Conservation (phyloP, 2,113 vertebrate species). For the Cryptotis parvus region DNA sequence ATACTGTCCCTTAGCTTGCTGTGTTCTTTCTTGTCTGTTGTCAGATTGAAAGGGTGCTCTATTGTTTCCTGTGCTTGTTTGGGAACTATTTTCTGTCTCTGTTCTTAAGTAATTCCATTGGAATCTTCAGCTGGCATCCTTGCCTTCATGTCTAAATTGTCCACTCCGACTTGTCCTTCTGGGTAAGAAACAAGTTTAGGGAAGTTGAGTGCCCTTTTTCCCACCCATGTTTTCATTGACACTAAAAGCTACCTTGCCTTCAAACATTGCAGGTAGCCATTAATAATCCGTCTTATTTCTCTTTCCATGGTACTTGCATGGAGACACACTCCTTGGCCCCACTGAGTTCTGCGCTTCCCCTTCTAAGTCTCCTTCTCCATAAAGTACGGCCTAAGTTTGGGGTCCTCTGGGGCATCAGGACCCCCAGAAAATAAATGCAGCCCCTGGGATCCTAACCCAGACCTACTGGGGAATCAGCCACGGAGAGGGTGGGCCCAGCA, state of each 20-base stretch:
- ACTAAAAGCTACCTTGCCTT: not conserved
- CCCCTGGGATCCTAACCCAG: not conserved
- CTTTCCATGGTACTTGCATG: not conserved
- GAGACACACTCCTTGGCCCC: not conserved
- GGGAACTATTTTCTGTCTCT: slow-evolving; percentile 4
- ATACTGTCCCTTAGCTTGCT: not conserved
- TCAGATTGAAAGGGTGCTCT: not conserved
- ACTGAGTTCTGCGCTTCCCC: not conserved
- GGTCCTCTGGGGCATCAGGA: not conserved
- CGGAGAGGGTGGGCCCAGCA: accelerated
- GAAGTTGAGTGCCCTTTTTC: not conserved
- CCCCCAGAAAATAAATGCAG: not conserved
- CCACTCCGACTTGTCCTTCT: not conserved
- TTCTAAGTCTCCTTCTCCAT: not conserved
- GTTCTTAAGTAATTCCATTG: not conserved
- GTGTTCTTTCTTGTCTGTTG: not conserved
- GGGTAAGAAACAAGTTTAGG: not conserved
- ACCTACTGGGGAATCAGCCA: not conserved
- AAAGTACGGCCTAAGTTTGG: not conserved
- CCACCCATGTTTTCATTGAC: not conserved
- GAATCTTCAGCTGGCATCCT: not conserved
- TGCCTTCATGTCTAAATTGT: not conserved
- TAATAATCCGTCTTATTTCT: not conserved
- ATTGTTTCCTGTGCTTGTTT: not conserved
- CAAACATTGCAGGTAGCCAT: not conserved